Percentiles rank a stretch among this genome's conserved stretches.
These are phyloP conservation scores for Lepidurus arcticus DNA, from an alignment of 1,140 invertebrate genomes.

Conservation along the genomic window DNA sequence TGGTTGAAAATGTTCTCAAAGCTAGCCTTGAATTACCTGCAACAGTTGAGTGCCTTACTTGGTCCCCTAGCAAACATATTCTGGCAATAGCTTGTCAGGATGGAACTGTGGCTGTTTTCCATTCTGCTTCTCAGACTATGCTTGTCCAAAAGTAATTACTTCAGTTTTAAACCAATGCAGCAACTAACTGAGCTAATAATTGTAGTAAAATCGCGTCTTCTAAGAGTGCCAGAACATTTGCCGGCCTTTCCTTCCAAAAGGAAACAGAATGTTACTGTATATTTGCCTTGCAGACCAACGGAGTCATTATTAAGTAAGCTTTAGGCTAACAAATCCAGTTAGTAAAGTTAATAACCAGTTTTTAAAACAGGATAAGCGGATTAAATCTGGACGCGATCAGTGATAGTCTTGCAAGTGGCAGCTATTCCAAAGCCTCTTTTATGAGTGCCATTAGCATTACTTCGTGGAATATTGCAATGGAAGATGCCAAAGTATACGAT, in stretches of 20 bases:
- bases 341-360: too few relatives aligned
- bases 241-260: background rate
- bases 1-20: background rate
- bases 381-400: background rate
- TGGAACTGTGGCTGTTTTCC: background rate
- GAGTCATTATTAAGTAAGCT: background rate
- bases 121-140: background rate
- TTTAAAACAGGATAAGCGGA: background rate
- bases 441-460: background rate
- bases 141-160: background rate
- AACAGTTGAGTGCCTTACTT: conserved; percentile 3
- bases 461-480: conserved; percentile 17
- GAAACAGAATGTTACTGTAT: background rate
- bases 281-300: background rate
- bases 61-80: background rate
- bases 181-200: background rate
- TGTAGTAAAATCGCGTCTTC: background rate
- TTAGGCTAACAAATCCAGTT: background rate
- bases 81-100: background rate
- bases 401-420: background rate
- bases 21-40: background rate
- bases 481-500: conserved; percentile 7
- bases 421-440: background rate
- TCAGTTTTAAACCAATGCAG: background rate
- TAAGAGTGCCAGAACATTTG: background rate